Evolutionary conservation across 1,140 invertebrate species (phyloP).

Genomic region (Heliothis subflexa): DNA sequence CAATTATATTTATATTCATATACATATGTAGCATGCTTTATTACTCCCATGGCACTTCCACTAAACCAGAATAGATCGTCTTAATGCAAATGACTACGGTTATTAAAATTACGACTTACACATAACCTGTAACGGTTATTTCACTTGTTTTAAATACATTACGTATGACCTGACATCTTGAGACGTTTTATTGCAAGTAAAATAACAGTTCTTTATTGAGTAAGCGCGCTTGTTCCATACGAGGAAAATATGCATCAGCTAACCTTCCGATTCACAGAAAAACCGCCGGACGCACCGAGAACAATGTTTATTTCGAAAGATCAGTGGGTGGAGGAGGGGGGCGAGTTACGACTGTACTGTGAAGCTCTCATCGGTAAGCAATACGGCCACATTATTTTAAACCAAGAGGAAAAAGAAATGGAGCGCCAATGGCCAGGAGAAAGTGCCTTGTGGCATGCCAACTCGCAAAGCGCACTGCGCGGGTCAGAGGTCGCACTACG

Average conservation of each 20-base stretch:
- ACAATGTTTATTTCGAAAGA: slow-evolving; percentile 87
- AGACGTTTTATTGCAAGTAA: slow-evolving; percentile 22
- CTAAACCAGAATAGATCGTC: slow-evolving; percentile 17
- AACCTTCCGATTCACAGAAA: slow-evolving; percentile 81
- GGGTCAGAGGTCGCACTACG: too few species aligned
- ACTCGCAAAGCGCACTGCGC: too few species aligned
- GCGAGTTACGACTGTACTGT: slow-evolving; percentile 89
- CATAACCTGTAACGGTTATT: slow-evolving; percentile 37
- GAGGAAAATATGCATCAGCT: slow-evolving; percentile 48
- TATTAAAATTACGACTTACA: slow-evolving; percentile 40
- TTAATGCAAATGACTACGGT: slow-evolving; percentile 27
- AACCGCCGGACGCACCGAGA: slow-evolving; percentile 86
- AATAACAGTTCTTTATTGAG: slow-evolving; percentile 26
- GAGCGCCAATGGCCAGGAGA: not conserved
- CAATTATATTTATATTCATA: slow-evolving; percentile 7
- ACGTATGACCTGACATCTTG: slow-evolving; percentile 18
- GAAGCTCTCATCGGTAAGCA: slow-evolving; percentile 91
- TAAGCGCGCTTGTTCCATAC: not conserved
- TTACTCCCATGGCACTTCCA: slow-evolving; percentile 4
- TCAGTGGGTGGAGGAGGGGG: slow-evolving; percentile 86
- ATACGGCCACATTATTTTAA: slow-evolving; percentile 4
- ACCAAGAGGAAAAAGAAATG: slow-evolving; percentile 13
- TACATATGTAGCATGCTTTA: slow-evolving; percentile 19
- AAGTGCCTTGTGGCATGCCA: not conserved
- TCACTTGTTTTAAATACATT: slow-evolving; percentile 17